phyloP scores from a whole-genome alignment of 2,113 vertebrate genomes.

The Spermophilus dauricus region DNA sequence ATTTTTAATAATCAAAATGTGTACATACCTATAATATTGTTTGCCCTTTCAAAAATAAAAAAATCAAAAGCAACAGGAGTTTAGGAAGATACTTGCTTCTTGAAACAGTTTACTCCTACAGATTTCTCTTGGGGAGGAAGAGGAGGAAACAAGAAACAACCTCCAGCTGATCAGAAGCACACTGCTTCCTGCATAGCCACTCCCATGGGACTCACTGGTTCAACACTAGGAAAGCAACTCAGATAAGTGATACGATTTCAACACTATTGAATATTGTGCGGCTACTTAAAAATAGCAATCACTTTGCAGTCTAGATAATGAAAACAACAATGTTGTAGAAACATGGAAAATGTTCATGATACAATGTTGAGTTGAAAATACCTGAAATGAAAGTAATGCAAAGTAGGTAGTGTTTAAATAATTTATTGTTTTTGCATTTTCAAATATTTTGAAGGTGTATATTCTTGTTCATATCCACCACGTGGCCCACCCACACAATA shows the following conservation, averaged over 20 bases:
- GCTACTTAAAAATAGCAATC: background rate
- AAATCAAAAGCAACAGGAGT: background rate
- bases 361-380: background rate
- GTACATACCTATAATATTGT: background rate
- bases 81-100: background rate
- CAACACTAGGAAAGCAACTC: background rate
- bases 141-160: background rate
- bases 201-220: background rate
- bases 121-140: background rate
- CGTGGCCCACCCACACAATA: background rate
- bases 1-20: constrained; percentile 25
- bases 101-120: background rate
- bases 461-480: background rate
- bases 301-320: background rate
- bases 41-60: background rate
- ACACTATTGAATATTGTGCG: background rate
- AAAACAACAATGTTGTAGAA: background rate
- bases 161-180: background rate
- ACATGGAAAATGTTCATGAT: background rate
- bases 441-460: background rate
- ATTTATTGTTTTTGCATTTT: constrained; percentile 17
- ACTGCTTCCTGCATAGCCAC: background rate
- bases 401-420: background rate
- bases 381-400: background rate
- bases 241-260: background rate